Conservation (phyloP, 2,888 invertebrate genomes). For the Sepiola atlantica region DNA sequence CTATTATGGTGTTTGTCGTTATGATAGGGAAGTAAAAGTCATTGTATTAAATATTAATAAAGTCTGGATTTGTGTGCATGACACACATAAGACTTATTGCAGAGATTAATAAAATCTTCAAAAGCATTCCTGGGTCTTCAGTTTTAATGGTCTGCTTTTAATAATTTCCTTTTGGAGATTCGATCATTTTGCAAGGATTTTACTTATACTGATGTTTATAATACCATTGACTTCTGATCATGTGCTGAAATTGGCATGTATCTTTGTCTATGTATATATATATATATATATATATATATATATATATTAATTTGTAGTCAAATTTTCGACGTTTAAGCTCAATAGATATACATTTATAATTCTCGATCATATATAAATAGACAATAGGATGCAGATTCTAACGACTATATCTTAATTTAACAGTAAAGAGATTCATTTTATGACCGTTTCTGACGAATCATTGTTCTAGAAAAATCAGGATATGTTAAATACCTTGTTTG, state of each 20-base stretch:
- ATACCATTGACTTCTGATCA: background rate
- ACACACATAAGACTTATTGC: background rate
- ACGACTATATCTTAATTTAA: too few relatives aligned
- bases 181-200: background rate
- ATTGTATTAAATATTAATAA: background rate
- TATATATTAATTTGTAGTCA: too few relatives aligned
- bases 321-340: too few relatives aligned
- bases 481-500: too few relatives aligned
- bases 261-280: background rate
- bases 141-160: background rate
- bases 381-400: too few relatives aligned
- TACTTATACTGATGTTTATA: background rate
- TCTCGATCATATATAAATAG: too few relatives aligned
- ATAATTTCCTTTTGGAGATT: background rate
- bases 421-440: too few relatives aligned
- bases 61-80: background rate
- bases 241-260: background rate
- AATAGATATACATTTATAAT: too few relatives aligned
- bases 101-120: background rate
- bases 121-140: background rate
- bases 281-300: background rate
- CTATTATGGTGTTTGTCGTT: background rate
- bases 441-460: too few relatives aligned
- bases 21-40: background rate
- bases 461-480: too few relatives aligned